Evolutionary conservation across 2,113 vertebrate genomes (phyloP), one percentile per base, ranked within the genome.

Genomic region (Myocastor coypus): DNA sequence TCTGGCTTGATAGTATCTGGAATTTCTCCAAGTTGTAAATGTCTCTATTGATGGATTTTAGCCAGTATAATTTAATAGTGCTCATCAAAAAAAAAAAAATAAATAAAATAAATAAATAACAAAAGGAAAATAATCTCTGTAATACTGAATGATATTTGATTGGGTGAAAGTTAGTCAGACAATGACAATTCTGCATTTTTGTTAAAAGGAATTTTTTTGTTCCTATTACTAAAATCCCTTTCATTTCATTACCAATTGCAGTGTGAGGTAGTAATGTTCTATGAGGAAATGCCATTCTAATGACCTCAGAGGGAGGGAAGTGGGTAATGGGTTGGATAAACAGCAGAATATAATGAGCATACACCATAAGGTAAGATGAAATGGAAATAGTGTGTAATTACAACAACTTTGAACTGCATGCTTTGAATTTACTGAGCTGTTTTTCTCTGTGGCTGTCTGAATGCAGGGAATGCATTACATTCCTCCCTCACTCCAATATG

Each of bases 271-370:
- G 17, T 75, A 59, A 57, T 94, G 81, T 88, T 95, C 46, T 84
- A n/a, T 92, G 55, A 57, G 59, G 95, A 97, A 97, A 71, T 83
- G 28, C 20, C 96, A 85, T 69, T 97, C n/a, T 22, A 17, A 50
- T 94, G 97, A 92, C 42, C 8, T 96, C 69, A 87, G 32, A 3
- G 34, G 61, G 83, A 95, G 37, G 69, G 78, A 10, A 94, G 42
- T 8, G 95, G 46, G 80, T 64, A 91, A 96, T 87, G 83, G 2
- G 5, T 80, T 96, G 42, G 55, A 37, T 78, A 97, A 96, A 2
- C 42, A 96, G 7, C 83, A 96, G 81, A 57, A 92, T 96, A 96
- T 90, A 94, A 75, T 95, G 94, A 93, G 1, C 26, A 84, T 80
- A 17, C 50, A 7, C 1, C 3, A n/a, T 50, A 92, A 24, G 52